Evolutionary conservation across 2,797 vertebrate genomes (phyloP).

Genomic region (Fistularia tabacaria): DNA sequence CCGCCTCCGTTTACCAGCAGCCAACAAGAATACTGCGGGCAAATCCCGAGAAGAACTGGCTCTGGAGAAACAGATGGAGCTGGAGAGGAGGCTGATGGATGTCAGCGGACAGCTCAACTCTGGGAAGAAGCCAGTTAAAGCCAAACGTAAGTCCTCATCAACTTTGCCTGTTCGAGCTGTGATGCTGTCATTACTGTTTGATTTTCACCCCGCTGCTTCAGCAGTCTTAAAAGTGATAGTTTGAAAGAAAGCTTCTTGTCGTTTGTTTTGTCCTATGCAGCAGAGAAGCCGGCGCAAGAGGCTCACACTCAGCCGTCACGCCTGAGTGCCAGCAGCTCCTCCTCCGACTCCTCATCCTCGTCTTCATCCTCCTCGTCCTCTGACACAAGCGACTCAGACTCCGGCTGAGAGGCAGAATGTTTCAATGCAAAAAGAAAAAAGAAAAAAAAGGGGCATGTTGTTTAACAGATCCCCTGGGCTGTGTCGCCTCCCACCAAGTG

Average conservation of each 20-base stretch:
- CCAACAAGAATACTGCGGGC: constrained; percentile 80
- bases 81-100: constrained; percentile 88
- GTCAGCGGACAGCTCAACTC: constrained; percentile 94
- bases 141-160: constrained; percentile 77
- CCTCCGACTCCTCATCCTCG: constrained; percentile 86
- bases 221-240: too few species aligned
- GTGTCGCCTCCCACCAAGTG: constrained; percentile 11
- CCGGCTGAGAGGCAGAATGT: constrained; percentile 57
- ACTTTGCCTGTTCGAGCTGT: background rate
- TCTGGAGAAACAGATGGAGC: constrained; percentile 89
- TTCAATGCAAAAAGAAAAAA: background rate
- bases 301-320: constrained; percentile 77
- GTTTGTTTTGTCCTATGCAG: constrained; percentile 52
- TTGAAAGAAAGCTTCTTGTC: background rate
- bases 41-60: constrained; percentile 89
- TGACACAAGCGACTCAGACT: constrained; percentile 92
- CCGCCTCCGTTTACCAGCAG: constrained; percentile 42
- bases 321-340: constrained; percentile 90
- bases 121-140: constrained; percentile 86
- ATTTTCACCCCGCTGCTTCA: background rate
- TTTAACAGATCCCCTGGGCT: background rate
- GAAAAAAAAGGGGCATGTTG: constrained; percentile 2
- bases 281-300: constrained; percentile 78
- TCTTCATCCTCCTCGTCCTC: constrained; percentile 89
- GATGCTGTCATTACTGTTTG: background rate